Percentiles rank a stretch among this genome's conserved stretches.
phyloP scores from a whole-genome alignment of 2,113 vertebrate species.

The Solea solea region DNA sequence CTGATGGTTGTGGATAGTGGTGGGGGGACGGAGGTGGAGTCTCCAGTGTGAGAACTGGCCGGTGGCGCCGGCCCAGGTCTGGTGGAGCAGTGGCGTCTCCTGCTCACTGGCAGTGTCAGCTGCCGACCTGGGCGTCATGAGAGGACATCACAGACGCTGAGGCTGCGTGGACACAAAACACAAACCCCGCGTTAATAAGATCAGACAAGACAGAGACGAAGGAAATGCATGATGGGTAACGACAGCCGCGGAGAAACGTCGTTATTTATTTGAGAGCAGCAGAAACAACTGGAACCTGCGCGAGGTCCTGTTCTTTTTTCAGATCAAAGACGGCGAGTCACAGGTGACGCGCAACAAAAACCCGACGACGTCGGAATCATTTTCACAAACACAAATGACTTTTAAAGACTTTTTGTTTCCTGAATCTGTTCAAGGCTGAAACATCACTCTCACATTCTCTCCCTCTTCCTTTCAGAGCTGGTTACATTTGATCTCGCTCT shows the following conservation, averaged over 20 bases:
- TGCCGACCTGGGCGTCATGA: conserved; percentile 74
- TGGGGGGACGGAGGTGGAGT: conserved; percentile 39
- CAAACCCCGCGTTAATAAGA: neutral
- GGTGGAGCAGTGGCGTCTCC: conserved; percentile 70
- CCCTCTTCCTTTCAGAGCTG: too few species aligned
- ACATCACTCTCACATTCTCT: too few species aligned
- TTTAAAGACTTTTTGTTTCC: too few species aligned
- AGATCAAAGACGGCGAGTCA: too few species aligned
- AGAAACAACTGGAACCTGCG: too few species aligned
- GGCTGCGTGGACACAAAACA: conserved; percentile 34
- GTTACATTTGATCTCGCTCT: too few species aligned
- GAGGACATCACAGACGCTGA: conserved; percentile 75
- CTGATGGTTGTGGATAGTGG: conserved; percentile 47
- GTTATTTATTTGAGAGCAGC: conserved; percentile 21
- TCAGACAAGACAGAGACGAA: conserved; percentile 1
- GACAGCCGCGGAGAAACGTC: conserved; percentile 8
- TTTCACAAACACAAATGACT: too few species aligned
- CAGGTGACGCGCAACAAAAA: too few species aligned
- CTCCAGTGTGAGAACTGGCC: conserved; percentile 54
- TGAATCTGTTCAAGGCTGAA: too few species aligned
- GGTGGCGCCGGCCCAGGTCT: conserved; percentile 51
- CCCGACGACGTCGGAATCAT: too few species aligned
- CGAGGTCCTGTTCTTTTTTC: too few species aligned
- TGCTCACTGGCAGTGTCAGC: conserved; percentile 78
- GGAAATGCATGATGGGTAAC: conserved; percentile 17